Conservation (phyloP, 2,113 vertebrate genomes). For the Tachuris rubrigastra region DNA sequence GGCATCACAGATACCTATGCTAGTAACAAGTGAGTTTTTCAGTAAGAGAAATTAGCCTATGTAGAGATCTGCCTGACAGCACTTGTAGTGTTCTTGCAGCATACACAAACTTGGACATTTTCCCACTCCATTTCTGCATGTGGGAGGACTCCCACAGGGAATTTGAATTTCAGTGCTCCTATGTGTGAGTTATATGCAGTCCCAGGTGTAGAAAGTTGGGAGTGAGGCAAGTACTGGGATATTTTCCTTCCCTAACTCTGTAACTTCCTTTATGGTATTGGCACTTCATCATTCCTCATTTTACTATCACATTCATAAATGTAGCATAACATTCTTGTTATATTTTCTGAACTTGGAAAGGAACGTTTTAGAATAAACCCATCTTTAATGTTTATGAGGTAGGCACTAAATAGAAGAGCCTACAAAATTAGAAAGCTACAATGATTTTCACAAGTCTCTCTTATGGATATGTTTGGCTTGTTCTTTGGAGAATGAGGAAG, state of each 20-base stretch:
- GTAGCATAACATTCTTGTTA: not conserved
- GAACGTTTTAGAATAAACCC: not conserved
- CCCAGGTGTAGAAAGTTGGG: not conserved
- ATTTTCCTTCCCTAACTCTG: not conserved
- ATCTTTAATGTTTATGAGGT: not conserved
- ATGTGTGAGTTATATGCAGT: not conserved
- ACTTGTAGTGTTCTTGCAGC: not conserved
- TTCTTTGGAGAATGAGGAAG: not conserved
- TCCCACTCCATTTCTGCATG: not conserved
- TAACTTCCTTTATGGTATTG: not conserved
- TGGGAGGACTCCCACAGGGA: too few species aligned
- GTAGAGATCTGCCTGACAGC: not conserved
- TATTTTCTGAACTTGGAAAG: not conserved
- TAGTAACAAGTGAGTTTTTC: not conserved
- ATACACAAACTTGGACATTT: not conserved
- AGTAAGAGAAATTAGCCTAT: not conserved
- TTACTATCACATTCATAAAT: not conserved
- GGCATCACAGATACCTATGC: not conserved
- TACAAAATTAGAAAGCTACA: not conserved
- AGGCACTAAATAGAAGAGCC: not conserved
- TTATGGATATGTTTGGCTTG: not conserved
- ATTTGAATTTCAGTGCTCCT: not conserved
- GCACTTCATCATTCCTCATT: not conserved
- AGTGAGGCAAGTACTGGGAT: not conserved
- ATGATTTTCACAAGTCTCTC: not conserved